Evolutionary conservation across 2,797 vertebrate genomes (phyloP).

Genomic region (Lepilemur ruficaudatus): DNA sequence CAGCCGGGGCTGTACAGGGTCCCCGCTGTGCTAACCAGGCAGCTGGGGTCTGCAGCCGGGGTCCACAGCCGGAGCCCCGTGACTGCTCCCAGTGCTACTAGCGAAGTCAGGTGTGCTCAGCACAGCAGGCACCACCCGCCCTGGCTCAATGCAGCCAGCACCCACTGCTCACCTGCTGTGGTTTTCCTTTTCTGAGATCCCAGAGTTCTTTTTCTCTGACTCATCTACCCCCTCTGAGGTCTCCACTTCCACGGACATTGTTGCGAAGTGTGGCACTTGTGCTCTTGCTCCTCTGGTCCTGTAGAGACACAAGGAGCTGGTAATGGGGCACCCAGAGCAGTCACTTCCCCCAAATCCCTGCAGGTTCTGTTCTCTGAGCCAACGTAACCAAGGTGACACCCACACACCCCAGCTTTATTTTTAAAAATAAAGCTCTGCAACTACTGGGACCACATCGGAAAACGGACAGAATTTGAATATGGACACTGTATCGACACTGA

Average conservation of each 20-base stretch:
- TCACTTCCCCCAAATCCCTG: neutral
- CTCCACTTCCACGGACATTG: conserved; percentile 77
- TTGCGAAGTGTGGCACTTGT: neutral
- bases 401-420: neutral
- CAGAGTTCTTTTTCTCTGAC: conserved; percentile 51
- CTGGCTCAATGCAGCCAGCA: neutral
- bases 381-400: neutral
- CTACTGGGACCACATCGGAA: neutral
- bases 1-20: neutral
- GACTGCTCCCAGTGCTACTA: neutral
- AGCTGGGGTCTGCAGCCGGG: too few species aligned
- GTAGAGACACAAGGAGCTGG: conserved; percentile 10
- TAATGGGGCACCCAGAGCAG: neutral
- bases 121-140: neutral
- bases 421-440: conserved; percentile 41
- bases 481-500: neutral
- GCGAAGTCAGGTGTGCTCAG: neutral
- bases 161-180: conserved; percentile 74
- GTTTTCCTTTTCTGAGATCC: conserved; percentile 61
- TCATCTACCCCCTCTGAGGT: conserved; percentile 71
- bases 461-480: neutral
- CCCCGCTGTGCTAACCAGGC: neutral
- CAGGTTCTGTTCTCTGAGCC: neutral
- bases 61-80: neutral
- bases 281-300: conserved; percentile 48